Conservation (phyloP, 2,797 vertebrate species). For the Peromyscus melanophrys region DNA sequence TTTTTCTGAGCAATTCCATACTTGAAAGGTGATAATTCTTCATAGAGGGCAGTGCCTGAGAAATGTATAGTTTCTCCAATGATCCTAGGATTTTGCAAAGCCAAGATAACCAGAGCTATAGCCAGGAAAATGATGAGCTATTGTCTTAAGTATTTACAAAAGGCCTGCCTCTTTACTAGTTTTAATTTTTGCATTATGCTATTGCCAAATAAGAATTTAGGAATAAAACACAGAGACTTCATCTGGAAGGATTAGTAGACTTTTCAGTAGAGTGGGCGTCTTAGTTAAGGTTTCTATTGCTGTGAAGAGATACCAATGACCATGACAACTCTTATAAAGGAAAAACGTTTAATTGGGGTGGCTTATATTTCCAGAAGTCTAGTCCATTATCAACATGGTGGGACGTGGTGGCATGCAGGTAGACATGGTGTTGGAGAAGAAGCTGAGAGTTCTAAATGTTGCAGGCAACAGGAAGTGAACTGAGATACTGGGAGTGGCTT, state of each 20-base stretch:
- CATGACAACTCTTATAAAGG: not conserved
- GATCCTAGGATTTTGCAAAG: not conserved
- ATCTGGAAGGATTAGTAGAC: conserved; percentile 64
- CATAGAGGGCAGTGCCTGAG: not conserved
- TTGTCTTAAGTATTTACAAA: not conserved
- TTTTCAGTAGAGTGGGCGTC: conserved; percentile 59
- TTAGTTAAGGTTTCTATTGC: not conserved
- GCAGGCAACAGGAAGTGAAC: not conserved
- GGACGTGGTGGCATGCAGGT: not conserved
- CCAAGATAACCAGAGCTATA: not conserved
- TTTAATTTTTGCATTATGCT: conserved; percentile 51
- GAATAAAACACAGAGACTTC: conserved; percentile 8
- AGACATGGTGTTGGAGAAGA: not conserved
- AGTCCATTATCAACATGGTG: not conserved
- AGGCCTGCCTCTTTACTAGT: conserved; percentile 32
- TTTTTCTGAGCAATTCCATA: not conserved
- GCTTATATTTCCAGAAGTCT: not conserved
- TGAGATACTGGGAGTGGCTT: not conserved
- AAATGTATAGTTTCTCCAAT: not conserved
- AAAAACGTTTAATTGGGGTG: not conserved
- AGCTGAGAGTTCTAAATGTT: not conserved
- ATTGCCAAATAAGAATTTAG: conserved; percentile 57
- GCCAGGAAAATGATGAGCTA: not conserved
- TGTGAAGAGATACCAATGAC: not conserved
- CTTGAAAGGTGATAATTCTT: conserved; percentile 30